Conservation (phyloP, 2,888 invertebrate species). For the Erebia palarica region DNA sequence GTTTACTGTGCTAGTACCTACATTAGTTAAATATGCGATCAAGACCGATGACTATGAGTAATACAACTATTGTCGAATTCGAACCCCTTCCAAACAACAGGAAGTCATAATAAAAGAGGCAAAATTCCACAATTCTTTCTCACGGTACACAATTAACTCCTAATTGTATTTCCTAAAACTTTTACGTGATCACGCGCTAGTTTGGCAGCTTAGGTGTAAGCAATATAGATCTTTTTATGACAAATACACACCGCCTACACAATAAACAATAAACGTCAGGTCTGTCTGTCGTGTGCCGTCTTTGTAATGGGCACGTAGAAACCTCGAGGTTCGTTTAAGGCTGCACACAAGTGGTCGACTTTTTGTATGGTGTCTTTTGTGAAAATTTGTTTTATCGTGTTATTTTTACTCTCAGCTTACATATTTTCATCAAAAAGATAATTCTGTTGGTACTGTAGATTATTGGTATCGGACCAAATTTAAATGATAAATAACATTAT, state of each 20-base stretch:
- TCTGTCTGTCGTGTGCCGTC: slow-evolving; percentile 59
- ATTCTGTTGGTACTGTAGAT: too few species aligned
- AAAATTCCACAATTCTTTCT: slow-evolving; percentile 60
- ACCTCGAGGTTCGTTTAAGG: slow-evolving; percentile 56
- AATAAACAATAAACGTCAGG: slow-evolving; percentile 58
- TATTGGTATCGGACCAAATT: too few species aligned
- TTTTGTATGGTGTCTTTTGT: not conserved
- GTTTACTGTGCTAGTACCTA: not conserved
- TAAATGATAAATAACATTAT: too few species aligned
- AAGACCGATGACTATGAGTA: slow-evolving; percentile 14
- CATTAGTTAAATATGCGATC: not conserved
- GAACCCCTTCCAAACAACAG: slow-evolving; percentile 47
- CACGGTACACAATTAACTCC: slow-evolving; percentile 64
- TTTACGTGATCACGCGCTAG: slow-evolving; percentile 76
- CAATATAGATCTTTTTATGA: slow-evolving; percentile 69
- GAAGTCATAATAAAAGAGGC: slow-evolving; percentile 51
- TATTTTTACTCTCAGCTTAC: too few species aligned
- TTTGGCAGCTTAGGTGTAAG: slow-evolving; percentile 67
- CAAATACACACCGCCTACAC: slow-evolving; percentile 62
- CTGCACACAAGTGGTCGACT: slow-evolving; percentile 3
- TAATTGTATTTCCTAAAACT: slow-evolving; percentile 73
- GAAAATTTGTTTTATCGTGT: too few species aligned
- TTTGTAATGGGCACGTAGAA: slow-evolving; percentile 70
- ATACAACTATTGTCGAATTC: slow-evolving; percentile 39
- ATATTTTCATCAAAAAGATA: too few species aligned